Percentiles rank a stretch among this genome's conserved stretches.
These are phyloP conservation scores for Aramus guarauna DNA, from an alignment of 2,113 vertebrate genomes.

Conservation along the genomic window DNA sequence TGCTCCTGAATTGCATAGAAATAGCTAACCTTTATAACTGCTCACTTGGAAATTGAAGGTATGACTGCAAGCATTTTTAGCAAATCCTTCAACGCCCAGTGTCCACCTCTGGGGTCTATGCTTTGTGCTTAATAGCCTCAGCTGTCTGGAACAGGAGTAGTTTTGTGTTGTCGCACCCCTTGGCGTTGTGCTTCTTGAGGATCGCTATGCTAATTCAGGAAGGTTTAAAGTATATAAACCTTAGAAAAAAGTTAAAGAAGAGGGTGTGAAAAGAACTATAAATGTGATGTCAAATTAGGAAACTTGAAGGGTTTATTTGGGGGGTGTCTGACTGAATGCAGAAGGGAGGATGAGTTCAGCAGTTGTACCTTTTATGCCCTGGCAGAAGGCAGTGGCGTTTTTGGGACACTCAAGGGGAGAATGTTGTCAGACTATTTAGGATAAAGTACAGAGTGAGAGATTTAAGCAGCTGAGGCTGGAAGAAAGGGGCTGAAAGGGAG, in stretches of 20 bases:
- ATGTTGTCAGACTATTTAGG: background rate
- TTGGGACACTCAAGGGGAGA: background rate
- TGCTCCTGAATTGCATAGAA: background rate
- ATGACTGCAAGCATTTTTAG: background rate
- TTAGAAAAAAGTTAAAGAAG: background rate
- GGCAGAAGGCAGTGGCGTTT: background rate
- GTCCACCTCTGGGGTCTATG: background rate
- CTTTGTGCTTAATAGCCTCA: background rate
- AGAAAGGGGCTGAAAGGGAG: background rate
- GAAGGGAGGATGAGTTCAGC: background rate
- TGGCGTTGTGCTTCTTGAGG: background rate
- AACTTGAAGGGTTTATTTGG: background rate
- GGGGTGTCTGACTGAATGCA: background rate
- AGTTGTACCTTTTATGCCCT: background rate
- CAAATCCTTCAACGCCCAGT: background rate
- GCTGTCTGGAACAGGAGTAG: background rate
- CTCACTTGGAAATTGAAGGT: background rate
- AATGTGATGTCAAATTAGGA: background rate
- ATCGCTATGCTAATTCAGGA: accelerated
- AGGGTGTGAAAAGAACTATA: background rate
- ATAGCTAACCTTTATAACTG: background rate
- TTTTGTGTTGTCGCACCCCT: background rate
- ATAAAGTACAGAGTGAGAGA: background rate
- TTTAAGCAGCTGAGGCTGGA: background rate
- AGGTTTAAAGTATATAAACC: background rate